A percentile compares a stretch with the other conserved stretches of the same genome.
Evolutionary conservation across 2,113 vertebrate species (phyloP).

Genomic region (Hiodon alosoides): DNA sequence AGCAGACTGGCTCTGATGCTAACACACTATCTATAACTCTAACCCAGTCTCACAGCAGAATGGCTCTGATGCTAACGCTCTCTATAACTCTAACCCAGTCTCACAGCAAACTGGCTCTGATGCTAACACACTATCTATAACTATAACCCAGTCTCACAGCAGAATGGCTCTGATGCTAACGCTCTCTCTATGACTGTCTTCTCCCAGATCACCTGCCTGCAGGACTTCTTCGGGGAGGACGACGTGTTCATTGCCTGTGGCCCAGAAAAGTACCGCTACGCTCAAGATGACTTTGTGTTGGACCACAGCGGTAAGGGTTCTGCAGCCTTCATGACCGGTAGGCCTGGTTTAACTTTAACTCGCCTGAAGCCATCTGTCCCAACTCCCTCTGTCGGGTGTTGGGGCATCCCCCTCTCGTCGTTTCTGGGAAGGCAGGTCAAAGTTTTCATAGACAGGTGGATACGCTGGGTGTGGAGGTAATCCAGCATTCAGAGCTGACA

Average conservation of each 20-base stretch:
- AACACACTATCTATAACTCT: neutral
- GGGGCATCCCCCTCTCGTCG: neutral
- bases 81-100: no score
- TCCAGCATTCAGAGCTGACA: neutral
- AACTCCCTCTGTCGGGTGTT: neutral
- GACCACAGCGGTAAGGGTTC: conserved; percentile 89
- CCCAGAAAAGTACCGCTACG: conserved; percentile 90
- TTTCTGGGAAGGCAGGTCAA: neutral
- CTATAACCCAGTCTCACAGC: neutral
- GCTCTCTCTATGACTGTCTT: conserved; percentile 11
- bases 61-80: no score
- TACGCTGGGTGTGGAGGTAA: neutral
- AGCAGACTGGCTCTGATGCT: neutral
- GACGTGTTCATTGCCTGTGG: conserved; percentile 96
- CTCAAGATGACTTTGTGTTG: conserved; percentile 95
- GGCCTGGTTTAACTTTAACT: conserved; percentile 52
- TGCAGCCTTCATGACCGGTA: conserved; percentile 58
- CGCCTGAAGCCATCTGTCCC: conserved; percentile 21
- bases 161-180: neutral
- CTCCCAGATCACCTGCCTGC: conserved; percentile 80
- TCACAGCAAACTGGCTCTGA: no score
- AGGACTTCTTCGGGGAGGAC: conserved; percentile 97
- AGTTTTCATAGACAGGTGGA: neutral
- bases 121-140: neutral
- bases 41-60: no score